These are phyloP conservation scores for Homalodisca vitripennis DNA, from an alignment of 1,140 invertebrate species.

Conservation along the genomic window DNA sequence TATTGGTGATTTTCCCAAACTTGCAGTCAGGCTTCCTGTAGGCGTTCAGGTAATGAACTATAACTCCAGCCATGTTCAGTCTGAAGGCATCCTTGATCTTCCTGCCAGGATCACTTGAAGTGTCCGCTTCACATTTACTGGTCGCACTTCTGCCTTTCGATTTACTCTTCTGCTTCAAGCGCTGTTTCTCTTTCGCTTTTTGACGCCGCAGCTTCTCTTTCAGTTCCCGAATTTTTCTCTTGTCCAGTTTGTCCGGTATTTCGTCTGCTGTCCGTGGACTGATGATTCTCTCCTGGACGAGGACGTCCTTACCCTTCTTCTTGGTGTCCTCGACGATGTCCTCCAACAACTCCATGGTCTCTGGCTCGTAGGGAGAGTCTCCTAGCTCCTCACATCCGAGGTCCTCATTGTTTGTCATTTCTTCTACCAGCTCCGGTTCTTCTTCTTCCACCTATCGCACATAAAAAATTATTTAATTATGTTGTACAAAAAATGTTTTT, in stretches of 20 bases:
- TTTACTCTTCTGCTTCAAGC: constrained; percentile 36
- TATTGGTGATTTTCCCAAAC: constrained; percentile 80
- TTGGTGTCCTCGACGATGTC: constrained; percentile 23
- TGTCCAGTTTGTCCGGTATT: constrained; percentile 66
- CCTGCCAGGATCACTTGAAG: constrained; percentile 52
- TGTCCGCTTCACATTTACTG: constrained; percentile 49
- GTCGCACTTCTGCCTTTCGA: constrained; percentile 27
- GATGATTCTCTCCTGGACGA: constrained; percentile 67
- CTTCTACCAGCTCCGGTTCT: constrained; percentile 35
- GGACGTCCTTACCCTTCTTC: constrained; percentile 51
- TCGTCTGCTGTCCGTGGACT: constrained; percentile 77
- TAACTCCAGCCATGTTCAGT: constrained; percentile 82
- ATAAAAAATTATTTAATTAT: too few species aligned
- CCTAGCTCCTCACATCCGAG: constrained; percentile 31
- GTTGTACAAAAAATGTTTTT: too few species aligned
- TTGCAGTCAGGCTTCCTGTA: constrained; percentile 84
- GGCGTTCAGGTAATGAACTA: constrained; percentile 88
- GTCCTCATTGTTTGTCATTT: constrained; percentile 34
- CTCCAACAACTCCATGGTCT: constrained; percentile 19
- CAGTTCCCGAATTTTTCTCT: constrained; percentile 55
- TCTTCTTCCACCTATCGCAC: too few species aligned
- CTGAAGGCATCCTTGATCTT: constrained; percentile 87
- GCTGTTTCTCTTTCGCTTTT: constrained; percentile 57
- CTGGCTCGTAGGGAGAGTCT: constrained; percentile 1
- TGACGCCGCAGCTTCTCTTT: constrained; percentile 72